Conservation (phyloP, 2,888 invertebrate genomes). For the Cataglyphis cursor region DNA sequence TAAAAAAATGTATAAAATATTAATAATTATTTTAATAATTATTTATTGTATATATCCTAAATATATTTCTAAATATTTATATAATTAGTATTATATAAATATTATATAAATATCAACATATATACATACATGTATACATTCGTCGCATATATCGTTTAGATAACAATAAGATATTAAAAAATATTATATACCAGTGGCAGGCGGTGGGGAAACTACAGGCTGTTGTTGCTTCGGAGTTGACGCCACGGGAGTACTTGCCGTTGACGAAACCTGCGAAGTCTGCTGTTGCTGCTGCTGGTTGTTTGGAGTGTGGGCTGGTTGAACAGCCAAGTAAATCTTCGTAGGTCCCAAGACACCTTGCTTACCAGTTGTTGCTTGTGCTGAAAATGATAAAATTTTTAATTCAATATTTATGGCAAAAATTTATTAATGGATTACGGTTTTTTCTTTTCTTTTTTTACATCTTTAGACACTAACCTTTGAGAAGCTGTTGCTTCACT, state of each 20-base stretch:
- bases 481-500: conserved; percentile 95
- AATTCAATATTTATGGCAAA: not conserved
- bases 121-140: not conserved
- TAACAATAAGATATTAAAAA: not conserved
- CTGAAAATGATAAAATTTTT: conserved; percentile 85
- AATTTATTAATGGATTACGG: not conserved
- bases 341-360: conserved; percentile 95
- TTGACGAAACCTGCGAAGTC: conserved; percentile 68
- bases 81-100: not conserved
- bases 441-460: not conserved
- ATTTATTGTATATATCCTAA: not conserved
- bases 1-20: conserved; percentile 23
- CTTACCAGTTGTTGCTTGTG: conserved; percentile 95
- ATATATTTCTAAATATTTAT: not conserved
- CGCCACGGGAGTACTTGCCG: conserved; percentile 67
- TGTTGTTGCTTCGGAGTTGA: conserved; percentile 71
- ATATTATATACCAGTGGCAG: conserved; percentile 67
- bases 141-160: not conserved
- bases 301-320: conserved; percentile 88
- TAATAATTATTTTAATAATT: not conserved
- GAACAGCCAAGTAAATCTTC: conserved; percentile 95
- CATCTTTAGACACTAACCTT: conserved; percentile 89
- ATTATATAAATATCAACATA: not conserved
- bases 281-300: conserved; percentile 67
- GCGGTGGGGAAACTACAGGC: conserved; percentile 64